A percentile compares a stretch with the other conserved stretches of the same genome.
Evolutionary conservation across 2,113 vertebrate genomes (phyloP).

Genomic region (Helogale parvula): DNA sequence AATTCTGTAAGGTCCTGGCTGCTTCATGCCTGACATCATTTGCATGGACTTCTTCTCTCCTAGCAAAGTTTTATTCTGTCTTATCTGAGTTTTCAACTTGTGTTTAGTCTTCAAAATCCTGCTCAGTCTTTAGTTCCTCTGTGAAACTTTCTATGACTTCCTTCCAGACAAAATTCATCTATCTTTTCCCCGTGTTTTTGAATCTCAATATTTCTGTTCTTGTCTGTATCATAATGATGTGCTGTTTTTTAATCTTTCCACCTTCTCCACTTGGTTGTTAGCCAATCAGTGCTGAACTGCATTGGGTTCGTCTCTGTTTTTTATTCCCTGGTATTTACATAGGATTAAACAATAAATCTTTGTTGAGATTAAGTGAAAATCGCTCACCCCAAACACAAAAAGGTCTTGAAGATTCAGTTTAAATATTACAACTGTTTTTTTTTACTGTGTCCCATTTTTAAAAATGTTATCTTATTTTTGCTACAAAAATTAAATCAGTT

Average conservation of each 20-base stretch:
- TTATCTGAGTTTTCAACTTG: background rate
- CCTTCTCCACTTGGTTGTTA: background rate
- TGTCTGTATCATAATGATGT: background rate
- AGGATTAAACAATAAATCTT: background rate
- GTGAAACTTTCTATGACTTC: background rate
- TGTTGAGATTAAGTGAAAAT: conserved; percentile 34
- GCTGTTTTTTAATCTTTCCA: background rate
- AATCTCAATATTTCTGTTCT: conserved; percentile 7
- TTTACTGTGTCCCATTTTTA: background rate
- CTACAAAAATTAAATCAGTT: background rate
- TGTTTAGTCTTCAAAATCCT: conserved; percentile 21
- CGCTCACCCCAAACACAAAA: background rate
- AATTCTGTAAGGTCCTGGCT: background rate
- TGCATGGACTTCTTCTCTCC: background rate
- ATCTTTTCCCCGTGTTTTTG: background rate
- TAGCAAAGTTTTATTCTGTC: background rate
- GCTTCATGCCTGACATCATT: background rate
- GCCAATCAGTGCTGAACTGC: background rate
- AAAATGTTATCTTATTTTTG: background rate
- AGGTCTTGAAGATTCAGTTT: conserved; percentile 17
- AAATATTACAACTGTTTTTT: background rate
- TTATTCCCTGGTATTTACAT: background rate
- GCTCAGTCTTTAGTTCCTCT: background rate
- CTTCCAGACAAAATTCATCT: conserved; percentile 15
- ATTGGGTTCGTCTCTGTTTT: background rate